A percentile compares a stretch with the other conserved stretches of the same genome.
phyloP scores from a whole-genome alignment of 2,797 vertebrate species.

The Anabacerthia variegaticeps region DNA sequence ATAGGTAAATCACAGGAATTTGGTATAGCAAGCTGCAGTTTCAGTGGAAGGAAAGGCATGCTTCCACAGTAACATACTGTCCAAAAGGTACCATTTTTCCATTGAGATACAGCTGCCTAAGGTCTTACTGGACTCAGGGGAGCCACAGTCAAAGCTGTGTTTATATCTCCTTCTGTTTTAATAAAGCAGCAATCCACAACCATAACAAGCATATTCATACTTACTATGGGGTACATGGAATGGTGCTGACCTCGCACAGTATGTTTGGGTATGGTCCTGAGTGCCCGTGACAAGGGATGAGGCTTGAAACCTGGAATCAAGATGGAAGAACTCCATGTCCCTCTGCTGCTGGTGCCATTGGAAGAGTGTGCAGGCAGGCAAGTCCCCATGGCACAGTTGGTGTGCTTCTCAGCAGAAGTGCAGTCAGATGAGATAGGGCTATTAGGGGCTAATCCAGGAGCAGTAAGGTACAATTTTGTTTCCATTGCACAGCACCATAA shows the following conservation, averaged over 20 bases:
- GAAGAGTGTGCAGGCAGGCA: rapidly evolving
- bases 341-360: background rate
- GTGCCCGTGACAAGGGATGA: rapidly evolving
- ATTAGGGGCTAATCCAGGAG: constrained; percentile 13
- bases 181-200: background rate
- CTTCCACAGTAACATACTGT: background rate
- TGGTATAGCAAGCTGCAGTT: background rate
- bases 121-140: background rate
- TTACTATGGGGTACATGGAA: background rate
- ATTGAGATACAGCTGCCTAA: background rate
- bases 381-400: background rate
- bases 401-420: background rate
- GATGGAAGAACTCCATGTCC: background rate
- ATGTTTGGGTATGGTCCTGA: background rate
- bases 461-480: background rate
- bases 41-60: background rate
- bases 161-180: background rate
- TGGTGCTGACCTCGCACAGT: rapidly evolving
- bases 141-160: background rate
- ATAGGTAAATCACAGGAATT: background rate
- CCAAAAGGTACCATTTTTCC: background rate
- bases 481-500: background rate
- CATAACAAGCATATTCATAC: background rate
- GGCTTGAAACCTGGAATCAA: background rate
- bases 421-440: background rate